Conservation (phyloP, 1,140 invertebrate species). For the Rhyacophila brunnea region DNA sequence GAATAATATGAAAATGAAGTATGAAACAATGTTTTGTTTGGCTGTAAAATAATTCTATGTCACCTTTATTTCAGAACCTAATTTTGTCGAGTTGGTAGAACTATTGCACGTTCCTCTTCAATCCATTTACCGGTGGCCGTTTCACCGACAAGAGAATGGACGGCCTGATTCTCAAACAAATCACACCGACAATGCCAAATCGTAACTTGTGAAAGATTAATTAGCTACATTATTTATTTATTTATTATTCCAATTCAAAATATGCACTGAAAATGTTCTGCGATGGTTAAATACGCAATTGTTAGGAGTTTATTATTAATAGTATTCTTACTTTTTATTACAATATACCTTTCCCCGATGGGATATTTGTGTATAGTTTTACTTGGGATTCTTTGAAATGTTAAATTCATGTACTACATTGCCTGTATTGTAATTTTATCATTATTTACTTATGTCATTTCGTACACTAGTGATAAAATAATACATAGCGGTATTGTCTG, state of each 20-base stretch:
- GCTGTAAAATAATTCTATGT: too few species aligned
- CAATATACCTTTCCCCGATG: too few species aligned
- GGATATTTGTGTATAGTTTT: too few species aligned
- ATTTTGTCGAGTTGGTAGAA: constrained; percentile 81
- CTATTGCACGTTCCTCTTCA: constrained; percentile 84
- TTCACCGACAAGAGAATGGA: constrained; percentile 33
- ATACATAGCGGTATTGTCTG: too few species aligned
- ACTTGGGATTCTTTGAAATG: too few species aligned
- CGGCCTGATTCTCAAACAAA: constrained; percentile 17
- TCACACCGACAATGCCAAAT: constrained; percentile 24
- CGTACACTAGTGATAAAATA: not conserved
- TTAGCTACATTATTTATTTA: constrained; percentile 5
- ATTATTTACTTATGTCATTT: not conserved
- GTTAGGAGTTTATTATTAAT: too few species aligned
- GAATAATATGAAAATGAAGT: too few species aligned
- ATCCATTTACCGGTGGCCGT: constrained; percentile 43
- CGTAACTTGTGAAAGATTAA: constrained; percentile 13
- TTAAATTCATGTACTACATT: not conserved
- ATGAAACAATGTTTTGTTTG: too few species aligned
- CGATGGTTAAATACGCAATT: too few species aligned
- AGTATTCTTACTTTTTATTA: too few species aligned
- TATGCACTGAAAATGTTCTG: too few species aligned
- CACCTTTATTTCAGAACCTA: constrained; percentile 66
- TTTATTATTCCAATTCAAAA: constrained; percentile 14
- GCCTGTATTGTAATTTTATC: not conserved